Base-by-base conservation (phyloP, 2,888 invertebrate genomes). In the Empis livida region DNA sequence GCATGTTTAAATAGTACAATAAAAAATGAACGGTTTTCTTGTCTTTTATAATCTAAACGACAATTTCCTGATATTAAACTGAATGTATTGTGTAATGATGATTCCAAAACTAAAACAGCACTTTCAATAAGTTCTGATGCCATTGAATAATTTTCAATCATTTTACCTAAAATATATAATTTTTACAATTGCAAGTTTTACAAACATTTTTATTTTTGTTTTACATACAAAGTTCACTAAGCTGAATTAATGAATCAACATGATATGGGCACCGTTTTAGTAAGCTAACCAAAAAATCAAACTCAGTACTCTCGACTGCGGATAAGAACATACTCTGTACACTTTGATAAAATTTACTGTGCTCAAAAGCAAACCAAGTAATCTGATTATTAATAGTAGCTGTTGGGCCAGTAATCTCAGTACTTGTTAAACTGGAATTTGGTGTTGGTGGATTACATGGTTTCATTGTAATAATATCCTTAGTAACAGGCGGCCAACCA, bases 1-100 rank as follows among this genome's bases (percentile, higher is more conserved):
- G 90, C 71, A 63, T 90, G 88, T 59, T 85, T 85, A 63, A 90
- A 90, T 20, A 92, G 66, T 0, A 87, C 80, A 48, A 91, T 76
- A 61, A 79, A 91, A 52, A 92, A 74, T 5, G 84, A 76, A 54
- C 88, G 79, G 71, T 92, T 92, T 65, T 90, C 89, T 62, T 84
- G 84, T 53, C 79, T 76, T 46, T 76, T 75, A 61, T 89, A 92
- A 62, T 86, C 84, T 40, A 92, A 65, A 45, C 84, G 73, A 61
- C 82, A 86, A 53, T 76, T 80, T 27, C 83, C 85, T 39, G 78
- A 77, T 1, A 82, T 79, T 43, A 89, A 66, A 61, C 84, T 85
- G 61, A 91, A 92, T 43, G 80, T 71, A 1, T 88, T 80, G 70
- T 90, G 88, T 61, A 89, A 80, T 31, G 82, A 79, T 55, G 77